Evolutionary conservation across 1,140 invertebrate genomes (phyloP).

Genomic region (Eriocheir sinensis): DNA sequence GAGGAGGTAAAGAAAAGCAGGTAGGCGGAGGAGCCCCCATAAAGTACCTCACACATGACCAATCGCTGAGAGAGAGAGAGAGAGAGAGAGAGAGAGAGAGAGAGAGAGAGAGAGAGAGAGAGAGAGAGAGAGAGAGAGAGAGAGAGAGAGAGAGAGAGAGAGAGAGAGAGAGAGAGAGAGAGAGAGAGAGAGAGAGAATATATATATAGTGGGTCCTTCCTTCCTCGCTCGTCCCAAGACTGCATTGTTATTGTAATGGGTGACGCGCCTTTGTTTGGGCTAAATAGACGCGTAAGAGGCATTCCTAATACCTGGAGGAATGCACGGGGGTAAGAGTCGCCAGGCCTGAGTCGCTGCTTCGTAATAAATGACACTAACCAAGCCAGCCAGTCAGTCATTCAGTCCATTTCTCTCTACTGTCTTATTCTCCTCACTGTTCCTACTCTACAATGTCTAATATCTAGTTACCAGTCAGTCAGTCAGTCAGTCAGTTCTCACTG

Average conservation of each 20-base stretch:
- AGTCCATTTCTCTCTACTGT: too few relatives aligned
- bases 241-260: slow-evolving; percentile 57
- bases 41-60: slow-evolving; percentile 25
- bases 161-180: too few relatives aligned
- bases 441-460: too few relatives aligned
- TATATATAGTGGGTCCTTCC: not conserved
- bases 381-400: too few relatives aligned
- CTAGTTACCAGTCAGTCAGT: too few relatives aligned
- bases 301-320: not conserved
- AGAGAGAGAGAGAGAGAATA: not conserved
- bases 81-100: not conserved
- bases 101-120: not conserved
- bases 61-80: slow-evolving; percentile 22
- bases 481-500: too few relatives aligned
- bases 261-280: not conserved
- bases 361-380: not conserved
- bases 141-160: not conserved
- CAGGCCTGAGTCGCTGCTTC: not conserved
- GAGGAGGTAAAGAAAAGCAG: not conserved
- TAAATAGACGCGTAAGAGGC: slow-evolving; percentile 12
- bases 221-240: not conserved
- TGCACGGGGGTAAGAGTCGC: not conserved
- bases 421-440: too few relatives aligned
- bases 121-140: not conserved
- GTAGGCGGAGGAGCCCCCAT: not conserved